Percentiles rank a stretch among this genome's conserved stretches.
phyloP scores from a whole-genome alignment of 2,888 invertebrate species.

The Tachina lurida region DNA sequence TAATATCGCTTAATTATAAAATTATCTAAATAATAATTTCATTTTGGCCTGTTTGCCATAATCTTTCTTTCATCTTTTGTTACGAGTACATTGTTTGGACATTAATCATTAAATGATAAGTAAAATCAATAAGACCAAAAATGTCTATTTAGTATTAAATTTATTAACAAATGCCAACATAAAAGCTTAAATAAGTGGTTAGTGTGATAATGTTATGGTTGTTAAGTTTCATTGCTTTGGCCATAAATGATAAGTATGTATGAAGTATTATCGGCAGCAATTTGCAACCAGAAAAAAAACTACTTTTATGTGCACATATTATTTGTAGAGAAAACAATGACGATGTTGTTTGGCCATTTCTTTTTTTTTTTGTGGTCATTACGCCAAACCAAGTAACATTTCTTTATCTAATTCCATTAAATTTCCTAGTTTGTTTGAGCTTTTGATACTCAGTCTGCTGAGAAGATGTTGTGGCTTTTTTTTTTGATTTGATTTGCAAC shows the following conservation, averaged over 20 bases:
- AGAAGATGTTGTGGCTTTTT: slow-evolving; percentile 27
- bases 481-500: slow-evolving; percentile 24
- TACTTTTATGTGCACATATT: neutral
- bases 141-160: slow-evolving; percentile 26
- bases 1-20: too few species aligned
- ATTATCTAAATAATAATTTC: neutral
- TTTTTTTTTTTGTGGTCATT: slow-evolving; percentile 62
- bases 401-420: slow-evolving; percentile 42
- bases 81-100: slow-evolving; percentile 27
- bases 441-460: neutral
- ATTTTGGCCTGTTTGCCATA: neutral
- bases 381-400: slow-evolving; percentile 38
- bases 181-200: slow-evolving; percentile 13
- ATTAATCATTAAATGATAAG: slow-evolving; percentile 24
- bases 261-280: slow-evolving; percentile 10
- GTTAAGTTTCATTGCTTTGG: slow-evolving; percentile 37
- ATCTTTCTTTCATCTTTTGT: slow-evolving; percentile 8
- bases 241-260: slow-evolving; percentile 40
- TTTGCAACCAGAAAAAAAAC: neutral
- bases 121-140: neutral
- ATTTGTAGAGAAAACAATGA: neutral
- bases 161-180: slow-evolving; percentile 16
- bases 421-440: slow-evolving; percentile 4
- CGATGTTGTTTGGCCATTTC: slow-evolving; percentile 48
- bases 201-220: slow-evolving; percentile 57